A percentile compares a stretch with the other conserved stretches of the same genome.
Conservation (phyloP, 1,140 invertebrate genomes). For the Manduca sexta region DNA sequence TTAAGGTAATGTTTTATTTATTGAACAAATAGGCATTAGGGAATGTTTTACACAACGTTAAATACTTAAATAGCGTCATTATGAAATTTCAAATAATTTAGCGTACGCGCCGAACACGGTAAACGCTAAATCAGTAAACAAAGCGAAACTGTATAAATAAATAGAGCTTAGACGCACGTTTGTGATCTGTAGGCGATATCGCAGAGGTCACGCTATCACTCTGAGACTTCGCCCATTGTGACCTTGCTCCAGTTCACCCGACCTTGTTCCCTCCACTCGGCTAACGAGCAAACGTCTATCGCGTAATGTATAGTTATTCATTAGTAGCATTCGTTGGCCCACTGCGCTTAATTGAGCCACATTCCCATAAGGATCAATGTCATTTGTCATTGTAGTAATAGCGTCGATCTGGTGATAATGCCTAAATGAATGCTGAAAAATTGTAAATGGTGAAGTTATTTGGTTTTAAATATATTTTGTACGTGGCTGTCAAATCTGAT, state of each 20-base stretch:
- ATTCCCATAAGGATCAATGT: constrained; percentile 38
- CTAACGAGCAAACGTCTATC: constrained; percentile 50
- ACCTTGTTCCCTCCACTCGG: constrained; percentile 52
- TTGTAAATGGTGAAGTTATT: too few relatives aligned
- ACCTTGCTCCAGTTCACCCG: constrained; percentile 59
- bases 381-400: constrained; percentile 7
- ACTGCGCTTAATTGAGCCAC: constrained; percentile 49
- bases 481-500: too few relatives aligned
- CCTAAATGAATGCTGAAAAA: too few relatives aligned
- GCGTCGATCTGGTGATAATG: not conserved
- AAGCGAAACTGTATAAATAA: not conserved
- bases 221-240: constrained; percentile 47
- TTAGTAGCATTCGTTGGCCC: constrained; percentile 48
- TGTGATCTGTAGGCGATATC: constrained; percentile 48
- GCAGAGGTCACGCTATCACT: constrained; percentile 65
- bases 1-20: too few relatives aligned
- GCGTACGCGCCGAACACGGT: too few relatives aligned
- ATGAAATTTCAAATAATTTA: too few relatives aligned
- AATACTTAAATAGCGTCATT: too few relatives aligned
- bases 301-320: constrained; percentile 36
- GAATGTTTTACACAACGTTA: too few relatives aligned
- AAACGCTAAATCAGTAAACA: too few relatives aligned
- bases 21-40: too few relatives aligned
- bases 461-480: too few relatives aligned
- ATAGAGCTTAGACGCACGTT: constrained; percentile 20